Conservation (phyloP, 2,888 invertebrate species). For the Papilio gigon region DNA sequence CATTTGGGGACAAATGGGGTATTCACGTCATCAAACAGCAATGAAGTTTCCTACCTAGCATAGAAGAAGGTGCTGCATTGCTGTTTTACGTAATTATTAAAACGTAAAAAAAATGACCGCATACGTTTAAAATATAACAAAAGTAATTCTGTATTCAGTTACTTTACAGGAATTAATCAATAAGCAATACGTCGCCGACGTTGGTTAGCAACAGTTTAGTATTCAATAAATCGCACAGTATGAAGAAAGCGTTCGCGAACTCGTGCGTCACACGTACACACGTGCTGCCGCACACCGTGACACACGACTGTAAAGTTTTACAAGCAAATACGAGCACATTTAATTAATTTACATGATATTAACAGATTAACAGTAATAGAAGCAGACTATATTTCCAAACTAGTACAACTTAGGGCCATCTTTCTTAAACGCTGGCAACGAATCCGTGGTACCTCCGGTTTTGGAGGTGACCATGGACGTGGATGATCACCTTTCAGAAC, state of each 20-base stretch:
- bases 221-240: conserved; percentile 48
- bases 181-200: background rate
- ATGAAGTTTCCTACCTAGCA: no score
- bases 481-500: no score
- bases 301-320: conserved; percentile 44
- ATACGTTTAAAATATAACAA: background rate
- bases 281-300: conserved; percentile 53
- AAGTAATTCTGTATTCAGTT: conserved; percentile 3
- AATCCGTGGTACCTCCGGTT: no score
- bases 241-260: conserved; percentile 60
- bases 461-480: no score
- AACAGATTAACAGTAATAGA: no score
- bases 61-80: no score
- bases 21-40: no score
- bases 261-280: conserved; percentile 46
- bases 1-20: no score
- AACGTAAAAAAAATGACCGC: background rate
- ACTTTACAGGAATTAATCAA: background rate
- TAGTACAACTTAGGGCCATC: no score
- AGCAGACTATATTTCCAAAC: no score
- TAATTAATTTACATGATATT: background rate
- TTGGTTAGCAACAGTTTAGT: conserved; percentile 18
- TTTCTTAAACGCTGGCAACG: no score
- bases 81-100: background rate
- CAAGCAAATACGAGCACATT: background rate